Evolutionary conservation across 2,888 invertebrate genomes (phyloP).

Genomic region (Yponomeuta sedellus): DNA sequence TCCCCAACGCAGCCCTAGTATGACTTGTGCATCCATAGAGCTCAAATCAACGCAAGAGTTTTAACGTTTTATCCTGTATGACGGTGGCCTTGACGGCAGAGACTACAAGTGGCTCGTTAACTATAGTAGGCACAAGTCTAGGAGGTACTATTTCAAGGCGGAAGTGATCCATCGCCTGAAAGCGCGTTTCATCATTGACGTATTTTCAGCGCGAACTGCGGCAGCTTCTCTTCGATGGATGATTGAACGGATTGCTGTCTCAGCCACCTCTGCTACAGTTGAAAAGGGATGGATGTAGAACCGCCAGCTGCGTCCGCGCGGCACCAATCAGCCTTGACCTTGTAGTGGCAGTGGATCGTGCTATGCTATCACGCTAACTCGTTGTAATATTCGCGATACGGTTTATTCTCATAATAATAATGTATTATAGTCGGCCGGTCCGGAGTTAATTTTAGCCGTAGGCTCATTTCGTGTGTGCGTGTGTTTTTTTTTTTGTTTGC

Average conservation of each 20-base stretch:
- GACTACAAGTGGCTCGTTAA: not conserved
- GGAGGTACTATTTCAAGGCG: not conserved
- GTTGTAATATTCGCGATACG: constrained; percentile 44
- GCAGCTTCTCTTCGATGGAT: constrained; percentile 18
- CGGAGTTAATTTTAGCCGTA: not conserved
- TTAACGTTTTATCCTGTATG: too few relatives aligned
- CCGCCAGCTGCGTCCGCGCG: constrained; percentile 34
- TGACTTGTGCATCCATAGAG: too few relatives aligned
- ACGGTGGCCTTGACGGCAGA: too few relatives aligned
- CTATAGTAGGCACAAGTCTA: not conserved
- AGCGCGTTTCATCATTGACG: constrained; percentile 40
- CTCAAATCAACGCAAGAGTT: too few relatives aligned
- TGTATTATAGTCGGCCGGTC: constrained; percentile 11
- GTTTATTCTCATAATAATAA: constrained; percentile 20
- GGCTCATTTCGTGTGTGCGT: not conserved
- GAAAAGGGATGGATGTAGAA: constrained; percentile 39
- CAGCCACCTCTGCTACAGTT: constrained; percentile 20
- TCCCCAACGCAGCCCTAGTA: too few relatives aligned
- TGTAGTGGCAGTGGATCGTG: constrained; percentile 44
- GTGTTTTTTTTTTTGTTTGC: not conserved
- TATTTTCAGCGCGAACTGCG: constrained; percentile 64
- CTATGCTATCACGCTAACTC: constrained; percentile 30
- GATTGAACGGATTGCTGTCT: not conserved
- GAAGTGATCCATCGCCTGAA: not conserved
- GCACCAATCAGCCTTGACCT: constrained; percentile 63